phyloP scores from a whole-genome alignment of 92 coral and sea anemone species.

The Porites rus region DNA sequence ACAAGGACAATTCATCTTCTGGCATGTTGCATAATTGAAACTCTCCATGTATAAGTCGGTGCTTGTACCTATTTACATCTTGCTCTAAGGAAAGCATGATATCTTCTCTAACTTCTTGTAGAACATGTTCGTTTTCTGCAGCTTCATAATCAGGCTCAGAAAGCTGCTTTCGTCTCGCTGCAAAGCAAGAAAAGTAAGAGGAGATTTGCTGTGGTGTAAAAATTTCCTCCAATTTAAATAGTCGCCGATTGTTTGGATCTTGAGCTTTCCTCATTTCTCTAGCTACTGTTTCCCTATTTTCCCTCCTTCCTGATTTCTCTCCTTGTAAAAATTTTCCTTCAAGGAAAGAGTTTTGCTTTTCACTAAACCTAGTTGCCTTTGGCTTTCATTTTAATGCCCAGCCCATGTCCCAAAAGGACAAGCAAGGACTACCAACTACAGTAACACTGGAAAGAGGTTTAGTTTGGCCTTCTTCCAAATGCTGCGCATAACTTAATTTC shows the following conservation, averaged over 20 bases:
- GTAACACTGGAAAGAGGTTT: neutral
- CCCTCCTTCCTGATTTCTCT: neutral
- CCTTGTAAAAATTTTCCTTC: too few species aligned
- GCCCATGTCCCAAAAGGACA: neutral
- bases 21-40: neutral
- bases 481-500: neutral
- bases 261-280: slow-evolving; percentile 10
- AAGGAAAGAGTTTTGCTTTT: neutral
- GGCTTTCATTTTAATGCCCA: neutral
- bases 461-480: neutral
- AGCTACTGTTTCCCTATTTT: neutral
- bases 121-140: neutral
- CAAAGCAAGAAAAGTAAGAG: slow-evolving; percentile 26
- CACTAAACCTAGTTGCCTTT: neutral
- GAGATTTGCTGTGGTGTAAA: neutral
- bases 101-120: neutral
- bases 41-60: neutral
- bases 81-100: neutral
- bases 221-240: neutral
- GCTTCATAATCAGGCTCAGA: neutral
- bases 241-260: slow-evolving; percentile 17
- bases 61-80: neutral
- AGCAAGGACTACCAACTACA: neutral
- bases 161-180: slow-evolving; percentile 23
- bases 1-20: neutral